Conservation (phyloP, 2,888 invertebrate genomes). For the Mimas tiliae region DNA sequence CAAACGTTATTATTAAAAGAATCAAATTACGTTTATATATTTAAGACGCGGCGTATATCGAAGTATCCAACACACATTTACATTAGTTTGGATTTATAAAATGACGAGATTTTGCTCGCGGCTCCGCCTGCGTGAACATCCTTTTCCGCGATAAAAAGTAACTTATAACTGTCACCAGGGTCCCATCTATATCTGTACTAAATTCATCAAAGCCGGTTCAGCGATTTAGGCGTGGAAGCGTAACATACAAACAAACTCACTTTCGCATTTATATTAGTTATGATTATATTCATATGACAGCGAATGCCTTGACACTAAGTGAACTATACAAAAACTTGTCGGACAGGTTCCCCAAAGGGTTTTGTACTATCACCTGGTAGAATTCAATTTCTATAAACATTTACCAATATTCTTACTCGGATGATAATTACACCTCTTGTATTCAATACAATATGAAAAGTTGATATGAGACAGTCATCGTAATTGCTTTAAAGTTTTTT, state of each 20-base stretch:
- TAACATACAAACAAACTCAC: no score
- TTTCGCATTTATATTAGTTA: no score
- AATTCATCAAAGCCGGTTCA: no score
- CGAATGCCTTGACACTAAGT: slow-evolving; percentile 53
- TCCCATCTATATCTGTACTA: no score
- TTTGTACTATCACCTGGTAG: slow-evolving; percentile 47
- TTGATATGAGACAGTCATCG: slow-evolving; percentile 4
- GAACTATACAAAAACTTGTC: slow-evolving; percentile 59
- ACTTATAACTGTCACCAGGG: no score
- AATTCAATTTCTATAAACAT: slow-evolving; percentile 33
- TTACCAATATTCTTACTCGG: slow-evolving; percentile 34
- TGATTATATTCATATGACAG: slow-evolving; percentile 8
- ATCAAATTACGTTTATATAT: slow-evolving; percentile 11
- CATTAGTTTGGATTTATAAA: slow-evolving; percentile 15
- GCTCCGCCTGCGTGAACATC: no score
- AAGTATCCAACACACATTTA: slow-evolving; percentile 15
- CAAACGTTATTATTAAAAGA: slow-evolving; percentile 13
- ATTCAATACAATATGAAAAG: not conserved
- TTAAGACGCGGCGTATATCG: not conserved
- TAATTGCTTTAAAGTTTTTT: no score
- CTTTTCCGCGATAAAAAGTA: no score
- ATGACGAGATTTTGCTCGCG: no score
- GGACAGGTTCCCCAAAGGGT: slow-evolving; percentile 60
- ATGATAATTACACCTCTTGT: slow-evolving; percentile 1
- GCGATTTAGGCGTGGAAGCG: no score